A percentile compares a stretch with the other conserved stretches of the same genome.
These are phyloP conservation scores for Xerus inauris DNA, from an alignment of 2,113 vertebrate species.

Conservation along the genomic window DNA sequence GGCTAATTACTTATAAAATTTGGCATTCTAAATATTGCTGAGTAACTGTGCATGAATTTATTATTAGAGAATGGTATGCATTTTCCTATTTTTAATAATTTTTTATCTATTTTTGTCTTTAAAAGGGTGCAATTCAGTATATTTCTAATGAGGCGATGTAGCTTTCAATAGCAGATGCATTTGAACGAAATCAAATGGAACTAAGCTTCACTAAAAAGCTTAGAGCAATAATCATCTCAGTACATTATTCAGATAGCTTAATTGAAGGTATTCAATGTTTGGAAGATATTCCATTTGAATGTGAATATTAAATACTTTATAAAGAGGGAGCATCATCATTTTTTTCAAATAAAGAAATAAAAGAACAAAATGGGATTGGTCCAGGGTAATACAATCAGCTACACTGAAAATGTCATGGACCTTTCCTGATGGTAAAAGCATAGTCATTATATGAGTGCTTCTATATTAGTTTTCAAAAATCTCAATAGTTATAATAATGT, in stretches of 20 bases:
- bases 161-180: not conserved
- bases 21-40: not conserved
- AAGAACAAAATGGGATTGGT: not conserved
- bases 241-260: constrained; percentile 53
- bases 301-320: constrained; percentile 39
- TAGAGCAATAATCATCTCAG: constrained; percentile 43
- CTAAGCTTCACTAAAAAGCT: constrained; percentile 26
- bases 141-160: not conserved
- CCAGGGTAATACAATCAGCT: not conserved
- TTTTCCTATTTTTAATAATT: constrained; percentile 3
- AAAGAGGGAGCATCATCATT: not conserved
- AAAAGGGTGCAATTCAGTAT: not conserved
- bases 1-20: not conserved
- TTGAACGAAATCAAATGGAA: constrained; percentile 32
- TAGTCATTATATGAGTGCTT: constrained; percentile 13
- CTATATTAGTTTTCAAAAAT: not conserved
- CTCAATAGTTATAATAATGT: constrained; percentile 15
- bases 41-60: not conserved
- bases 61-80: not conserved
- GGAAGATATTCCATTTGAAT: constrained; percentile 7
- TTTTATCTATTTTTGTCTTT: not conserved
- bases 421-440: not conserved
- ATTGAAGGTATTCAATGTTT: constrained; percentile 13
- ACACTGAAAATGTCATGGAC: not conserved
- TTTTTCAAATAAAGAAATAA: constrained; percentile 16